phyloP scores from a whole-genome alignment of 2,113 vertebrate genomes.

The Phalacrocorax aristotelis region DNA sequence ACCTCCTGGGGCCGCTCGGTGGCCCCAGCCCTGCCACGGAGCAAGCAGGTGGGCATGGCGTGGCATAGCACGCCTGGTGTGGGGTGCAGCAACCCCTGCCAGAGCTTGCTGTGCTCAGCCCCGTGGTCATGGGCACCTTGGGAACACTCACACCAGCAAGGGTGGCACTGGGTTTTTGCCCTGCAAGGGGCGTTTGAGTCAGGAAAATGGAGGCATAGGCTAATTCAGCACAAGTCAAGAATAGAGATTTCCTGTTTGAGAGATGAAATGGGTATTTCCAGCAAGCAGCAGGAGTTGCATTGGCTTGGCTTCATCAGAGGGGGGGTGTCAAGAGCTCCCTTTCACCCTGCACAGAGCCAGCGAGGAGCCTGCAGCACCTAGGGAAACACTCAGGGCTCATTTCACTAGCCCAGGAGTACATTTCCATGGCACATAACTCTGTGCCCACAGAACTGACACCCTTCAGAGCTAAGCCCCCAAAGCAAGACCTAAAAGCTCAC shows the following conservation, averaged over 20 bases:
- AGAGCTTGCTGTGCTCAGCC: neutral
- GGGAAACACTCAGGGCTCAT: no score
- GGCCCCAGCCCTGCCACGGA: neutral
- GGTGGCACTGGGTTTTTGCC: neutral
- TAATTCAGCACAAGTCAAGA: neutral
- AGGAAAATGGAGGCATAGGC: no score
- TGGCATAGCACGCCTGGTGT: rapidly evolving
- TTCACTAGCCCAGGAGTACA: neutral
- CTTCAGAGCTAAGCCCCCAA: neutral
- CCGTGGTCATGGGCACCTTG: no score
- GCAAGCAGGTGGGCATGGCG: rapidly evolving
- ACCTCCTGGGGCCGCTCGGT: neutral
- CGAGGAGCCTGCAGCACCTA: neutral
- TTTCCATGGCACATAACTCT: neutral
- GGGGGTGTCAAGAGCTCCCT: neutral
- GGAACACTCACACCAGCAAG: neutral
- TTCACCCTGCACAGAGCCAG: neutral
- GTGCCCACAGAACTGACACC: neutral
- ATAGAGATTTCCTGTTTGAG: rapidly evolving
- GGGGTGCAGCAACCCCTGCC: neutral
- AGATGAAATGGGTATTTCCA: neutral
- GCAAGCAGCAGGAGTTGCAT: neutral
- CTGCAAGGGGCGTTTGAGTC: rapidly evolving
- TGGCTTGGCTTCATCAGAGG: neutral
- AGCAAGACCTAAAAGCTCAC: rapidly evolving